phyloP scores from a whole-genome alignment of 2,113 vertebrate genomes.

The Chelonoidis abingdonii region DNA sequence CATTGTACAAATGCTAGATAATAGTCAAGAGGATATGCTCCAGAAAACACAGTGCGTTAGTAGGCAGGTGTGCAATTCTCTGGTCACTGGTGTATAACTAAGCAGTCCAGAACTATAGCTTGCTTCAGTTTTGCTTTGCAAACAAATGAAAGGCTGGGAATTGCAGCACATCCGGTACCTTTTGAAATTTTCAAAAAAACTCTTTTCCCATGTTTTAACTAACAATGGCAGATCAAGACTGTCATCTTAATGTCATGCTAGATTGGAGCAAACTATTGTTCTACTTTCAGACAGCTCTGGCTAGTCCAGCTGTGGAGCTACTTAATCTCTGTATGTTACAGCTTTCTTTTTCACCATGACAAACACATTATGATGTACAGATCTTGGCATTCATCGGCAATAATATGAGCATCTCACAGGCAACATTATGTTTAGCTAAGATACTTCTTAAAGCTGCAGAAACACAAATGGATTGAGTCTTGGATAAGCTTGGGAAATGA shows the following conservation, averaged over 20 bases:
- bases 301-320: constrained; percentile 68
- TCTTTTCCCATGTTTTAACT: constrained; percentile 79
- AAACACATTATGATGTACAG: constrained; percentile 65
- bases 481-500: background rate
- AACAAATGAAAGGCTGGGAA: constrained; percentile 76
- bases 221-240: constrained; percentile 82
- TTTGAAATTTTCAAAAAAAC: constrained; percentile 73
- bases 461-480: constrained; percentile 7
- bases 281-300: constrained; percentile 63
- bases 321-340: constrained; percentile 64
- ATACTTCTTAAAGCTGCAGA: constrained; percentile 38
- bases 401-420: constrained; percentile 42
- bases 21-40: constrained; percentile 77
- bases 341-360: constrained; percentile 48
- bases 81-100: constrained; percentile 80
- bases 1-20: constrained; percentile 75
- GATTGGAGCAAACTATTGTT: constrained; percentile 77
- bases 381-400: constrained; percentile 45
- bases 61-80: constrained; percentile 67
- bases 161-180: constrained; percentile 76
- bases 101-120: constrained; percentile 78
- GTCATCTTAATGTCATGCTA: constrained; percentile 80
- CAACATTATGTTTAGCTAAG: constrained; percentile 47
- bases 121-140: constrained; percentile 62
- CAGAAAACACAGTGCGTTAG: constrained; percentile 69